These are phyloP conservation scores for Poeciliopsis turneri DNA, from an alignment of 2,797 vertebrate species.

Conservation along the genomic window DNA sequence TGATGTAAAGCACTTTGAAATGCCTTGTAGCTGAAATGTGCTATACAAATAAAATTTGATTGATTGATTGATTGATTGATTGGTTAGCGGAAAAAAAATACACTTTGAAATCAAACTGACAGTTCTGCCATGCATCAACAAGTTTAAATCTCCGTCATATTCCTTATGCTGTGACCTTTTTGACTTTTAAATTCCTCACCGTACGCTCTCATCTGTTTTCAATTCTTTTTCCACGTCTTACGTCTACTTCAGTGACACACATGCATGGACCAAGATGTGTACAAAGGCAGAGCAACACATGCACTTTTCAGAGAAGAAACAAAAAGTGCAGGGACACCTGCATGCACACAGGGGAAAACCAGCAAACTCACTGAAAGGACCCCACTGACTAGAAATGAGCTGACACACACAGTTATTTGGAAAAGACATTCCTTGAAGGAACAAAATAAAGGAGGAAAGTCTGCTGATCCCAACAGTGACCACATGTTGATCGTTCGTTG, in stretches of 20 bases:
- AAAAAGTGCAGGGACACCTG: not conserved
- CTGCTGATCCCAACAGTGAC: not conserved
- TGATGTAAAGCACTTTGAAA: too few species aligned
- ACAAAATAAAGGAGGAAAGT: not conserved
- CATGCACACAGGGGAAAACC: not conserved
- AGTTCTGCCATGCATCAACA: too few species aligned
- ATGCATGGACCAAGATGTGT: not conserved
- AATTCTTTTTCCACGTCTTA: not conserved
- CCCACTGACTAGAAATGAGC: not conserved
- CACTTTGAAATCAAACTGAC: not conserved
- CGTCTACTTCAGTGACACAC: not conserved
- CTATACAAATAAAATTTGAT: too few species aligned
- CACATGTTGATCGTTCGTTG: not conserved
- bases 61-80: too few species aligned
- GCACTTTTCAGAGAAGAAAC: not conserved
- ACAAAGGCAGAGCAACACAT: not conserved
- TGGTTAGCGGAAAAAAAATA: not conserved
- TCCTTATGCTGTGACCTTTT: not conserved
- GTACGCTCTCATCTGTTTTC: not conserved
- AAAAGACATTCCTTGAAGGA: not conserved
- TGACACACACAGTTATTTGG: not conserved
- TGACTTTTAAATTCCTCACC: not conserved
- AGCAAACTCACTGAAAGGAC: not conserved
- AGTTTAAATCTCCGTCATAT: not conserved
- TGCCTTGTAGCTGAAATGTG: too few species aligned